Evolutionary conservation across 2,113 vertebrate genomes (phyloP).

Genomic region (Origma solitaria): DNA sequence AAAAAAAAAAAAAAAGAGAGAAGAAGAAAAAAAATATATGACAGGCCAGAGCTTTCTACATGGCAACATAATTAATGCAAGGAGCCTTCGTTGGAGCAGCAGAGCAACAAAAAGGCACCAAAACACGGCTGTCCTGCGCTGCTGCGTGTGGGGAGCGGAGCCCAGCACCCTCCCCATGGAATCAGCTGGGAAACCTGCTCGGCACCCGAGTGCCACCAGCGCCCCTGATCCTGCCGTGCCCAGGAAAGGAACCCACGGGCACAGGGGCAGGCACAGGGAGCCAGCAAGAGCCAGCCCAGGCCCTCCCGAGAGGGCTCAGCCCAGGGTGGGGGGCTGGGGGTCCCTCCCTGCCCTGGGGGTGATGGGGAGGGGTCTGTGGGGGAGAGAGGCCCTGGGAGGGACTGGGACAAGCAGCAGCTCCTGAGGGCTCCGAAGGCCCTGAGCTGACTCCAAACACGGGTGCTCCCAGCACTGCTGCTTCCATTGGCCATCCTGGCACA

Average conservation of each 20-base stretch:
- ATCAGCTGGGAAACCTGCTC: not conserved
- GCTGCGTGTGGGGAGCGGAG: accelerated
- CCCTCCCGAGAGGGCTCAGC: not conserved
- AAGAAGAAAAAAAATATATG: not conserved
- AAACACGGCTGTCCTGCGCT: not conserved
- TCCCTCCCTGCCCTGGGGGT: not conserved
- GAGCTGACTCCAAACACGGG: accelerated
- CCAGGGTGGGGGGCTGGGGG: not conserved
- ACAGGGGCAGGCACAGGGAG: not conserved
- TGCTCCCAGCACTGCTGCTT: accelerated
- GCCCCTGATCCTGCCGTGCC: accelerated
- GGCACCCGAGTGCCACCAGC: accelerated
- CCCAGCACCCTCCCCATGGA: not conserved
- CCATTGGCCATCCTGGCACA: accelerated
- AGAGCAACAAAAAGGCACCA: not conserved
- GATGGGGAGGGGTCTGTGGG: accelerated
- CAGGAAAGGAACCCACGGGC: not conserved
- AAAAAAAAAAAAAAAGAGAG: not conserved
- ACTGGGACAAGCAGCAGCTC: not conserved
- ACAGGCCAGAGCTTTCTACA: conserved; percentile 27
- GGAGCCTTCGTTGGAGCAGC: not conserved
- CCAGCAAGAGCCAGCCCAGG: accelerated
- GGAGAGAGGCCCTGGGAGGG: not conserved
- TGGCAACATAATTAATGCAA: conserved; percentile 22
- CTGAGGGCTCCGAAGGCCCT: accelerated